Percentiles rank a stretch among this genome's conserved stretches.
Evolutionary conservation across 53 echinoderm and acorn worm genomes (phyloP).

Genomic region (Arbacia lixula): DNA sequence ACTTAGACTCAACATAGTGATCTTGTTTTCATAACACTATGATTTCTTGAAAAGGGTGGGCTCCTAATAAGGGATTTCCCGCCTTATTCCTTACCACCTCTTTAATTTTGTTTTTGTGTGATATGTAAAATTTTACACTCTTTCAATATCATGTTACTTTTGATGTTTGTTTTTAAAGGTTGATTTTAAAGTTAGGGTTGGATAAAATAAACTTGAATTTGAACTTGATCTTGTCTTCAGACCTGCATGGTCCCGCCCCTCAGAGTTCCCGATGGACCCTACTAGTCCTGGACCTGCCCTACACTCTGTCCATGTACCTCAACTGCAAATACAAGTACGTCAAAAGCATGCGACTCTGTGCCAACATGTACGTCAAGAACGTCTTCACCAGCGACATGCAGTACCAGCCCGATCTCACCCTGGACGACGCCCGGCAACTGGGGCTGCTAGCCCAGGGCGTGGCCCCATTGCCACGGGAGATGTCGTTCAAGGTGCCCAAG

Average conservation of each 20-base stretch:
- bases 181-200: no score
- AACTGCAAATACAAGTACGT: constrained; percentile 90
- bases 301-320: constrained; percentile 98
- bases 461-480: constrained; percentile 92
- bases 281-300: constrained; percentile 89
- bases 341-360: constrained; percentile 88
- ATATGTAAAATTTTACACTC: no score
- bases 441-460: constrained; percentile 87
- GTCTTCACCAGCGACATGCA: constrained; percentile 95
- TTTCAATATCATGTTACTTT: no score
- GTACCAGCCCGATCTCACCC: constrained; percentile 85
- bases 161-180: no score
- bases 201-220: no score
- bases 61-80: no score
- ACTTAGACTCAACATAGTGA: no score
- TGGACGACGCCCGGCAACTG: constrained; percentile 85
- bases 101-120: no score
- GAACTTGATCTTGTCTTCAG: no score
- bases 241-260: constrained; percentile 93
- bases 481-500: constrained; percentile 89
- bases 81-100: no score
- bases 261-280: constrained; percentile 79
- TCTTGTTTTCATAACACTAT: no score
- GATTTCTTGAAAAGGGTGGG: no score
- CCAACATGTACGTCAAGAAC: constrained; percentile 91